Evolutionary conservation across 2,888 invertebrate species (phyloP), one percentile per base, ranked within the genome.

Genomic region (Phyllotreta striolata): DNA sequence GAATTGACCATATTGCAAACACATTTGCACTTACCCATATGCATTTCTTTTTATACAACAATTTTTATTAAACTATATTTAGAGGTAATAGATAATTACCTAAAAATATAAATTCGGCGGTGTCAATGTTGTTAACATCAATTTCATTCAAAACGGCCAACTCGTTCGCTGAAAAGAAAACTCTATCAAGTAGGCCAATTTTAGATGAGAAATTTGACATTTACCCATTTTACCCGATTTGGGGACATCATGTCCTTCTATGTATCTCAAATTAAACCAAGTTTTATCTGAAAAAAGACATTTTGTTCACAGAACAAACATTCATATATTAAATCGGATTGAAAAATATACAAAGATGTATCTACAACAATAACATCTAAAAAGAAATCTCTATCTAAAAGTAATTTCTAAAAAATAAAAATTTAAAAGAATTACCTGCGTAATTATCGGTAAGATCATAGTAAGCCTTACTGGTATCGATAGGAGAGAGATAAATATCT

Each of bases 401-500:
- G n/a, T n/a, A n/a, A n/a, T n/a, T n/a, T n/a, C n/a, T n/a, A n/a
- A n/a, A n/a, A 39, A 43, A 43, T 6, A 6, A 43, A 43, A 43
- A n/a, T n/a, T n/a, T 13, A 46, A 24, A 24, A n/a, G n/a, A n/a
- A 51, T 44, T 57, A 64, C 68, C 68, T 58, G 54, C 44, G 55
- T 61, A 62, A 41, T 61, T 62, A 10, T 64, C 63, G 6, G 62
- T 58, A 12, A 63, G 40, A 41, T 66, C 68, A 14, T 64, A 59
- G 40, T 66, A 66, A 12, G 68, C 68, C 39, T 62, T 66, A 7
- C 52, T 64, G 13, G 64, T 61, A 24, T 68, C 68, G 24, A 61
- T 47, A 6, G 64, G 66, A 7, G 68, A 63, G 9, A 68, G 56
- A 38, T 68, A 68, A 14, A 68, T 66, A 39, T 68, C 68, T 64